phyloP scores from a whole-genome alignment of 2,113 vertebrate genomes.

The Mirounga angustirostris region DNA sequence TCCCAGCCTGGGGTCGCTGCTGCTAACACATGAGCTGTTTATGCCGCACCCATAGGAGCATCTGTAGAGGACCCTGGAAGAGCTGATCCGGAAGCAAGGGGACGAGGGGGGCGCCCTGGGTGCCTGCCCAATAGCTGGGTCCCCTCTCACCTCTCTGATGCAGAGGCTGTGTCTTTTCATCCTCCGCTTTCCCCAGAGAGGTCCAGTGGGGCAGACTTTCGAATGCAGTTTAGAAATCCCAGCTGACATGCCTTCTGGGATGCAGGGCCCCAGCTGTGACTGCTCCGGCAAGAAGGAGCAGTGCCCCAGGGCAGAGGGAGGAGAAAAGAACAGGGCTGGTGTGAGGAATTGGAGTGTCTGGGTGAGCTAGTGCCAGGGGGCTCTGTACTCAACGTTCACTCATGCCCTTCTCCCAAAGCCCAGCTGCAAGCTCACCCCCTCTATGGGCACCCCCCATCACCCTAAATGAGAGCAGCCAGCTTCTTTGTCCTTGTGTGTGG shows the following conservation, averaged over 20 bases:
- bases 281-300: not conserved
- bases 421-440: no score
- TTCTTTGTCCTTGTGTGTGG: not conserved
- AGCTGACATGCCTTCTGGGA: not conserved
- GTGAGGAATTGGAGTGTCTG: not conserved
- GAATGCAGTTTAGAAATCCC: not conserved
- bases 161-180: not conserved
- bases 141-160: not conserved
- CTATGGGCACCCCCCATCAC: not conserved
- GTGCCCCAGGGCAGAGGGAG: not conserved
- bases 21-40: not conserved
- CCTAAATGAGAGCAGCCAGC: not conserved
- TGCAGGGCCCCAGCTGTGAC: not conserved
- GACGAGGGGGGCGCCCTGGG: rapidly evolving
- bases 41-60: not conserved
- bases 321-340: no score
- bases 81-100: not conserved
- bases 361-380: not conserved
- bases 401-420: not conserved
- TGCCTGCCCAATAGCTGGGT: not conserved
- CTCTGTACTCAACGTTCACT: not conserved
- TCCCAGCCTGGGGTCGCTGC: not conserved
- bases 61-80: not conserved
- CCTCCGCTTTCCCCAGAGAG: not conserved
- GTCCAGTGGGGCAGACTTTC: not conserved